Evolutionary conservation across 2,888 invertebrate species (phyloP).

Genomic region (Cosmia trapezina): DNA sequence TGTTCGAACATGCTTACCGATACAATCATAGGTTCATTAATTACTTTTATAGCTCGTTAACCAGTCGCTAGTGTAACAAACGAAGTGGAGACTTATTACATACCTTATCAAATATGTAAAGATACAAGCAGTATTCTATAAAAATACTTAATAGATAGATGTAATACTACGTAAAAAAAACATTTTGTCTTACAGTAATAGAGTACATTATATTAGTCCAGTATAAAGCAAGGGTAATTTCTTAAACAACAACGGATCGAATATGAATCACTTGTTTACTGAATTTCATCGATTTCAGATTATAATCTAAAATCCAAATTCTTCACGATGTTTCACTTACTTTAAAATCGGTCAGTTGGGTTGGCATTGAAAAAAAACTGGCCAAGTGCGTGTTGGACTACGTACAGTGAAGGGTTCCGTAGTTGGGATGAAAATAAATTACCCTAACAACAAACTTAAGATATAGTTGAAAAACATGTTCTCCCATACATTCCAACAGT

Average conservation of each 20-base stretch:
- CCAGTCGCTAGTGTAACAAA: constrained; percentile 33
- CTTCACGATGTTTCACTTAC: neutral
- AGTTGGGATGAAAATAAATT: no score
- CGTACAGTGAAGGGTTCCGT: no score
- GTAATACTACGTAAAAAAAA: no score
- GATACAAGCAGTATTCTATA: neutral
- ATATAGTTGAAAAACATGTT: no score
- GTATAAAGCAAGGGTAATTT: no score
- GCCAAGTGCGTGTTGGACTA: no score
- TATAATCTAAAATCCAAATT: neutral
- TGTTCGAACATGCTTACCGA: constrained; percentile 50
- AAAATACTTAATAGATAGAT: neutral
- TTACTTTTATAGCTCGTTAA: constrained; percentile 49
- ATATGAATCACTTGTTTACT: neutral
- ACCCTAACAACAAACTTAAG: no score
- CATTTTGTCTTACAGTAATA: no score
- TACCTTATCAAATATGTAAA: neutral
- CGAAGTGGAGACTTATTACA: constrained; percentile 8
- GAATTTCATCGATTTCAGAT: neutral
- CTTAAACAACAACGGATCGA: neutral
- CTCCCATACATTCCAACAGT: no score
- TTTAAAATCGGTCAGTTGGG: neutral
- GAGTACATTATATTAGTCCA: no score
- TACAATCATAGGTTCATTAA: constrained; percentile 58
- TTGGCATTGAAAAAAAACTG: neutral